These are phyloP conservation scores for Zaprionus gabonicus DNA, from an alignment of 1,140 invertebrate genomes.

Conservation along the genomic window DNA sequence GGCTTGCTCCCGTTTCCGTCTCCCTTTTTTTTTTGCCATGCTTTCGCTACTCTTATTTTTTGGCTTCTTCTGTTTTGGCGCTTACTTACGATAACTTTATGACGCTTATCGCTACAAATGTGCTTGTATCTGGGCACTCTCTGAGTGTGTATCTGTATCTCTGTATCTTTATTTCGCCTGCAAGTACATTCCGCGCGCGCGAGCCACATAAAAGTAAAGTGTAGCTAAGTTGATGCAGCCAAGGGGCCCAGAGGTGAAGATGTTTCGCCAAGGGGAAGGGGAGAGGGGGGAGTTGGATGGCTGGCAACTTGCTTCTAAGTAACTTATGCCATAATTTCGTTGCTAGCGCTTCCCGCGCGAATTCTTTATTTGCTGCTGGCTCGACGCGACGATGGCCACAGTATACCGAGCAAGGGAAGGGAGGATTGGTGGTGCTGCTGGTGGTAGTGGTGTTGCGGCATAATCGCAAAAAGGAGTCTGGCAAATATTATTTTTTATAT, in stretches of 20 bases:
- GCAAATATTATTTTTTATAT: slow-evolving; percentile 84
- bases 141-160: slow-evolving; percentile 57
- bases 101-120: slow-evolving; percentile 81
- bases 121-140: slow-evolving; percentile 76
- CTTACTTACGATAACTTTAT: slow-evolving; percentile 83
- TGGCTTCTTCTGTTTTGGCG: slow-evolving; percentile 60
- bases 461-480: slow-evolving; percentile 82
- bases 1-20: slow-evolving; percentile 27
- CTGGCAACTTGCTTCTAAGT: slow-evolving; percentile 69
- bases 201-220: slow-evolving; percentile 81
- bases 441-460: slow-evolving; percentile 11
- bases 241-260: slow-evolving; percentile 21
- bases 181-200: slow-evolving; percentile 72
- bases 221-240: slow-evolving; percentile 73
- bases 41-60: slow-evolving; percentile 12
- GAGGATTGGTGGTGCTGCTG: neutral
- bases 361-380: slow-evolving; percentile 46
- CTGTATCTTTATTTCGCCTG: slow-evolving; percentile 80
- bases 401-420: neutral
- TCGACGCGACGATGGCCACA: slow-evolving; percentile 48
- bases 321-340: slow-evolving; percentile 82
- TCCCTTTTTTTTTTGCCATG: neutral
- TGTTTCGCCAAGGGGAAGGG: neutral
- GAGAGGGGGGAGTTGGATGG: slow-evolving; percentile 12
- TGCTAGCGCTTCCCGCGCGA: slow-evolving; percentile 50